Evolutionary conservation across 2,113 vertebrate genomes (phyloP).

Genomic region (Sitta europaea): DNA sequence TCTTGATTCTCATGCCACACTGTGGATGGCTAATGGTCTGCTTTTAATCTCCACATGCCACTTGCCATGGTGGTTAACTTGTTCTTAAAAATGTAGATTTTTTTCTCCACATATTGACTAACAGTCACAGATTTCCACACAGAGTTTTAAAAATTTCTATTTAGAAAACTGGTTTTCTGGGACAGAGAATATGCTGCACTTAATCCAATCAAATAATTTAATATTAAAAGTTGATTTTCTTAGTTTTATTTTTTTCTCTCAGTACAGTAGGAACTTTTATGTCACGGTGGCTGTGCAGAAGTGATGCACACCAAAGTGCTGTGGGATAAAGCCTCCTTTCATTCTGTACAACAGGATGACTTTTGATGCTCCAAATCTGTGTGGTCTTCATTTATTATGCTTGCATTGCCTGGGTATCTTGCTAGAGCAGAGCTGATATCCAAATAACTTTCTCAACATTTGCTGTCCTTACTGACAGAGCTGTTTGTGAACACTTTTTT

Average conservation of each 20-base stretch:
- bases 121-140: not conserved
- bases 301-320: not conserved
- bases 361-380: not conserved
- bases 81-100: not conserved
- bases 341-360: not conserved
- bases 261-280: not conserved
- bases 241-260: not conserved
- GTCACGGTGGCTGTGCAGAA: not conserved
- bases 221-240: not conserved
- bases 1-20: not conserved
- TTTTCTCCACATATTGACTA: not conserved
- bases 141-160: not conserved
- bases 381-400: conserved; percentile 7
- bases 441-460: not conserved
- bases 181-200: not conserved
- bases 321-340: not conserved
- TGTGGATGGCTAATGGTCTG: not conserved
- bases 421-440: not conserved
- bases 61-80: not conserved
- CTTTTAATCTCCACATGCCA: not conserved
- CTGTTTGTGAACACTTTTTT: not conserved
- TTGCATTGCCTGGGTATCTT: not conserved
- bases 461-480: not conserved
- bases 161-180: not conserved
- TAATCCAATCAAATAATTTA: not conserved